Percentiles rank a stretch among this genome's conserved stretches.
These are phyloP conservation scores for Drosophila anceps DNA, from an alignment of 2,888 invertebrate species.

Conservation along the genomic window DNA sequence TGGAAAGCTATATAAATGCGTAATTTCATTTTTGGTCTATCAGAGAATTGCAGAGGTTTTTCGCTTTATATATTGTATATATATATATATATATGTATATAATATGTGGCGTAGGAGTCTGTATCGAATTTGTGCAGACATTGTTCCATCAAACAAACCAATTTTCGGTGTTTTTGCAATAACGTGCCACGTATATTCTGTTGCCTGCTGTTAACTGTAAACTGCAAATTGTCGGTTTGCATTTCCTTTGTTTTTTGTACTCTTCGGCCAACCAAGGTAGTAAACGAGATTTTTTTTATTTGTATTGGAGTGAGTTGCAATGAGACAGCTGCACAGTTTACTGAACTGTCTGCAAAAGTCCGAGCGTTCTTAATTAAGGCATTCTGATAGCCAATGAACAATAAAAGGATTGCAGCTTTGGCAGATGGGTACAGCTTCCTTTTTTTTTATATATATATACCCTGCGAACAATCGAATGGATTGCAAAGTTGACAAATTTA, in stretches of 20 bases:
- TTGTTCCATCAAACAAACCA: constrained; percentile 78
- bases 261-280: constrained; percentile 46
- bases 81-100: background rate
- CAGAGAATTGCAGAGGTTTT: constrained; percentile 17
- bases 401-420: constrained; percentile 62
- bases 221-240: constrained; percentile 76
- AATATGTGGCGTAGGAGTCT: constrained; percentile 8
- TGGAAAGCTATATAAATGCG: constrained; percentile 40
- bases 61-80: background rate
- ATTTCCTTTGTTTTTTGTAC: constrained; percentile 38
- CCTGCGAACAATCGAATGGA: background rate
- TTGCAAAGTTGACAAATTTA: constrained; percentile 1
- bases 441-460: constrained; percentile 11
- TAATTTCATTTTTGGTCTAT: constrained; percentile 39
- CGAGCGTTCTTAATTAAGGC: constrained; percentile 74
- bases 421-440: background rate
- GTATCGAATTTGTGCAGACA: constrained; percentile 65
- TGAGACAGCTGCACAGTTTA: constrained; percentile 31
- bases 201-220: constrained; percentile 67
- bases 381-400: constrained; percentile 66
- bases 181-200: constrained; percentile 45
- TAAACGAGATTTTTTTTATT: constrained; percentile 15
- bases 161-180: constrained; percentile 76
- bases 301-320: background rate
- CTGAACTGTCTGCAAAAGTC: constrained; percentile 59